phyloP scores from a whole-genome alignment of 2,888 invertebrate genomes.

The Drosophila limbata region DNA sequence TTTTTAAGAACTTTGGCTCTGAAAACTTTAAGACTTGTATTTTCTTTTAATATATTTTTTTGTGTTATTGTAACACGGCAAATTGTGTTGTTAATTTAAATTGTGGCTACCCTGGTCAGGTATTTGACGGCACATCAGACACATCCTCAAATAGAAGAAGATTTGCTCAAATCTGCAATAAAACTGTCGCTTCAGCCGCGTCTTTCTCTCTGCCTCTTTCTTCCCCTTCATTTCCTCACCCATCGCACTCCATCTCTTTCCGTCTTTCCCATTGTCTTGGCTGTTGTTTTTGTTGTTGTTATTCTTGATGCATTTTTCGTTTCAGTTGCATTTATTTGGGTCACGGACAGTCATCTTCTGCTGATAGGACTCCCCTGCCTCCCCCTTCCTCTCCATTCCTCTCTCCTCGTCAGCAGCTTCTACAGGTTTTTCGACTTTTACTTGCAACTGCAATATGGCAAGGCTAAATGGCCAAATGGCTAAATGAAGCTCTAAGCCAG shows the following conservation, averaged over 20 bases:
- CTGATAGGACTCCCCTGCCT: constrained; percentile 22
- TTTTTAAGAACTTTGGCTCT: too few species aligned
- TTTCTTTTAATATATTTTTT: too few species aligned
- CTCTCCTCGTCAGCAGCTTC: constrained; percentile 5
- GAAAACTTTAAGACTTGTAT: too few species aligned
- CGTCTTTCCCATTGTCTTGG: constrained; percentile 11
- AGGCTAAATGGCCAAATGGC: constrained; percentile 49
- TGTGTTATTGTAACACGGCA: too few species aligned
- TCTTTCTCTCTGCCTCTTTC: neutral
- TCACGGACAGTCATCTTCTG: constrained; percentile 72
- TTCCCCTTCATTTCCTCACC: neutral
- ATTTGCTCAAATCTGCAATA: constrained; percentile 25
- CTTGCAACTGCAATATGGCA: constrained; percentile 64
- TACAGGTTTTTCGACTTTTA: constrained; percentile 79
- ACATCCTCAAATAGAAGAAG: constrained; percentile 19
- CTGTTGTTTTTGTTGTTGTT: constrained; percentile 30
- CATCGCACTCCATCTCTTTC: neutral
- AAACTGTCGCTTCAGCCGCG: neutral
- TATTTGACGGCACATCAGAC: constrained; percentile 31
- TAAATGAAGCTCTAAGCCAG: constrained; percentile 42
- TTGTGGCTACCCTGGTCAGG: neutral
- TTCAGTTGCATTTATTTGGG: constrained; percentile 68
- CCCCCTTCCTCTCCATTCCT: neutral
- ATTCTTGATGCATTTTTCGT: constrained; percentile 67
- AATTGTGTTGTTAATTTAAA: too few species aligned